phyloP scores from a whole-genome alignment of 37 sponge, comb jelly and placozoan species.

The Spongia lamella region DNA sequence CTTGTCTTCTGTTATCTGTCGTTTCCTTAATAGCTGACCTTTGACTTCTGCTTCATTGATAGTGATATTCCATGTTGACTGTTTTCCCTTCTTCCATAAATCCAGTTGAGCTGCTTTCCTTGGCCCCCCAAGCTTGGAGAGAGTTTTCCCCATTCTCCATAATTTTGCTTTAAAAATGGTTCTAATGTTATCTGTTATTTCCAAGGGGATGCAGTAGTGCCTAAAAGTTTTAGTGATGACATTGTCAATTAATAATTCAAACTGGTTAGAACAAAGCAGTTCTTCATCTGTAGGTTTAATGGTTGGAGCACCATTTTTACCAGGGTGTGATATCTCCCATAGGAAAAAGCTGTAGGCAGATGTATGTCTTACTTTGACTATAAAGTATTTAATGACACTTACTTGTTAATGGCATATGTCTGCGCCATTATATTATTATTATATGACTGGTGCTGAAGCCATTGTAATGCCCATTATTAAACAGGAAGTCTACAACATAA shows the following conservation, averaged over 20 bases:
- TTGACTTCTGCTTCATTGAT: background rate
- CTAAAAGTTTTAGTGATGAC: constrained; percentile 9
- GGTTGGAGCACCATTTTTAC: no score
- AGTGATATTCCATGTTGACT: background rate
- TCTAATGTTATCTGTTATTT: constrained; percentile 9
- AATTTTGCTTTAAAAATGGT: constrained; percentile 6
- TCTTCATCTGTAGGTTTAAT: background rate
- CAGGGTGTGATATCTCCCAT: no score
- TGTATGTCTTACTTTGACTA: no score
- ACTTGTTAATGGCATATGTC: no score
- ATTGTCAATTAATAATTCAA: background rate
- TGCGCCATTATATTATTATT: no score
- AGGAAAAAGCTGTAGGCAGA: no score
- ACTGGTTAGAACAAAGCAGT: background rate
- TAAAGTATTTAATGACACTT: no score
- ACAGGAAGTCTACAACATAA: no score
- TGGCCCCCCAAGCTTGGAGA: background rate
- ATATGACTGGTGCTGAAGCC: no score
- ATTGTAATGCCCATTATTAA: no score
- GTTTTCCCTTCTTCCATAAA: constrained; percentile 11
- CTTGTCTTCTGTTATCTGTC: background rate
- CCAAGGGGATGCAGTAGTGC: constrained; percentile 4
- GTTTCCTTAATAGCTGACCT: background rate
- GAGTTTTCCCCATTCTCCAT: constrained; percentile 21
- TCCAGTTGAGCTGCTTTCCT: background rate